Conservation (phyloP, 2,797 vertebrate genomes). For the Fistularia tabacaria region DNA sequence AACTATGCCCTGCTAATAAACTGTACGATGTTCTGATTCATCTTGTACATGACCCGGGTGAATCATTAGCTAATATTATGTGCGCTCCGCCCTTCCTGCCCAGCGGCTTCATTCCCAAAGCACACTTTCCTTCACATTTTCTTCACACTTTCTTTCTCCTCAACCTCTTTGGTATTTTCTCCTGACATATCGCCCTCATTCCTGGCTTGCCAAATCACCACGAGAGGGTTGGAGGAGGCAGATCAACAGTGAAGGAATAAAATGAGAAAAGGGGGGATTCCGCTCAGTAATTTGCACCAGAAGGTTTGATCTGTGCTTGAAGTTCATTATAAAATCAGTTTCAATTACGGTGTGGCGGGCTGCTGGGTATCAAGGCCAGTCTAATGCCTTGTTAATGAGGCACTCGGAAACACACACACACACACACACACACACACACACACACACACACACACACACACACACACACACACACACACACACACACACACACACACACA, state of each 20-base stretch:
- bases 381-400: conserved; percentile 71
- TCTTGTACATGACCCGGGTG: conserved; percentile 56
- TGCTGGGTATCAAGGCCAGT: conserved; percentile 59
- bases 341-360: conserved; percentile 61
- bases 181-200: conserved; percentile 1
- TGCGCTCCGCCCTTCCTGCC: conserved; percentile 35
- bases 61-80: conserved; percentile 27
- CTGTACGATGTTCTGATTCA: conserved; percentile 33
- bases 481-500: conserved; percentile 25
- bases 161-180: neutral
- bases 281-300: conserved; percentile 52
- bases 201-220: conserved; percentile 22
- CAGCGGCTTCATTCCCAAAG: conserved; percentile 31
- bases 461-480: conserved; percentile 26
- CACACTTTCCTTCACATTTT: conserved; percentile 5
- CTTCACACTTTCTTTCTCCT: conserved; percentile 1
- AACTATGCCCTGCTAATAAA: conserved; percentile 54
- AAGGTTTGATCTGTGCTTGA: conserved; percentile 63
- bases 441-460: conserved; percentile 18
- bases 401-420: conserved; percentile 45
- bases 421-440: conserved; percentile 18
- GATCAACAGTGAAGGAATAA: conserved; percentile 25
- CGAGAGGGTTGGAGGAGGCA: conserved; percentile 20
- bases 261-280: conserved; percentile 15
- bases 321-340: conserved; percentile 73